Percentiles rank a stretch among this genome's conserved stretches.
Evolutionary conservation across 2,113 vertebrate genomes (phyloP).

Genomic region (Apteryx mantelli): DNA sequence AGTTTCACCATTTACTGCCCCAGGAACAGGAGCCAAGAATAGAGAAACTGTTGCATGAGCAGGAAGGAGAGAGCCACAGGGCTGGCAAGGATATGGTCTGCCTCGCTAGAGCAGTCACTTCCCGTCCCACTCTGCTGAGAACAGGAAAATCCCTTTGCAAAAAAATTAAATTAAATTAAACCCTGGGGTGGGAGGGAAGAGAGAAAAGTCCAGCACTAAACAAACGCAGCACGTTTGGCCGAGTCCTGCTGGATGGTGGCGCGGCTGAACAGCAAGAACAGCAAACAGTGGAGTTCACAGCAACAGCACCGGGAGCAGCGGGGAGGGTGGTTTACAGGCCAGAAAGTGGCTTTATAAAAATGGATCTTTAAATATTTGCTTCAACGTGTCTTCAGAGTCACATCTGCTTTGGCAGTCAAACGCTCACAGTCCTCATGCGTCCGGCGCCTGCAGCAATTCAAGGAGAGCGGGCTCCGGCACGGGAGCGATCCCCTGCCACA

Average conservation of each 20-base stretch:
- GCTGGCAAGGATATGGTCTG: neutral
- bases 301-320: neutral
- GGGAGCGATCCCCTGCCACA: fast-evolving
- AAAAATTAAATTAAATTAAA: conserved; percentile 33
- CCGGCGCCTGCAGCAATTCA: neutral
- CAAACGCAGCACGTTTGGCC: neutral
- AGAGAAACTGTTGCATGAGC: neutral
- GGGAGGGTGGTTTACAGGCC: neutral
- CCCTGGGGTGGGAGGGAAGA: neutral
- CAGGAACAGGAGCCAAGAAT: neutral
- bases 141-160: conserved; percentile 25
- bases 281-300: neutral
- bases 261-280: neutral
- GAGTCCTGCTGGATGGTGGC: neutral
- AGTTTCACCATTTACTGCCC: neutral
- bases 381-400: neutral
- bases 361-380: conserved; percentile 68
- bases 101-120: neutral
- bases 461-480: fast-evolving
- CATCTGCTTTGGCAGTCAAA: neutral
- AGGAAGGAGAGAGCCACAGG: neutral
- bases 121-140: neutral
- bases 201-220: neutral
- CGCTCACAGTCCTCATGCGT: fast-evolving
- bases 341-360: conserved; percentile 46